Evolutionary conservation across 1,140 invertebrate genomes (phyloP), one percentile per base, ranked within the genome.

Genomic region (Penaeus indicus): DNA sequence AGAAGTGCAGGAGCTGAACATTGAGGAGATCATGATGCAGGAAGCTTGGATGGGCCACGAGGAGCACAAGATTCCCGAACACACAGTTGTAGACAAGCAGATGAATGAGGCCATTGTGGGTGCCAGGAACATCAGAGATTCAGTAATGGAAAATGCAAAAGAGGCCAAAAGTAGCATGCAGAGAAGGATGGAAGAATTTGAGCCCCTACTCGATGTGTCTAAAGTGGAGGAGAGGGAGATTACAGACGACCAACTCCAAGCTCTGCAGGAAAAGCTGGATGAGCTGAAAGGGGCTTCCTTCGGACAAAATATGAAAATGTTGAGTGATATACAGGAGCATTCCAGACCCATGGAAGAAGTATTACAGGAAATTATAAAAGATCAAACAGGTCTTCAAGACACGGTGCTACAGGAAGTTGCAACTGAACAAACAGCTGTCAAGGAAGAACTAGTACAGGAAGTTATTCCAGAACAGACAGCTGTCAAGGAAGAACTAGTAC

Each of bases 181-280:
- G 54, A 85, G n/a, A 75, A 75, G 67, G 60, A 16, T 75, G 19
- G 67, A 82, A 62, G 32, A 78, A 32, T 84, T 89, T 84, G 80
- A 72, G 60, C 75, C 82, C 19, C 32, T 89, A 61, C 80, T 89
- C 19, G 81, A 84, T 38, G 64, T 69, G 11, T 27, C 87, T 64
- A 80, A 81, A 21, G 13, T 47, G 60, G 82, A 80, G 47, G 61
- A 86, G 21, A 72, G 47, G 5, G 85, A 87, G 80, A 90, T 90
- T 61, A 90, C 89, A 38, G 89, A 90, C 3, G 89, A 87, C 7
- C 84, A 90, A n/a, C 64, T 90, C 22, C n/a, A 90, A 32, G 85
- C 69, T 80, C 80, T 90, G 10, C 38, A 79, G 72, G 75, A 90
- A 38, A 85, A 87, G 21, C 42, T 90, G 5, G 69, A 69, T 67